Base-by-base conservation (phyloP, 1,140 invertebrate genomes). In the Neelides sp. region DNA sequence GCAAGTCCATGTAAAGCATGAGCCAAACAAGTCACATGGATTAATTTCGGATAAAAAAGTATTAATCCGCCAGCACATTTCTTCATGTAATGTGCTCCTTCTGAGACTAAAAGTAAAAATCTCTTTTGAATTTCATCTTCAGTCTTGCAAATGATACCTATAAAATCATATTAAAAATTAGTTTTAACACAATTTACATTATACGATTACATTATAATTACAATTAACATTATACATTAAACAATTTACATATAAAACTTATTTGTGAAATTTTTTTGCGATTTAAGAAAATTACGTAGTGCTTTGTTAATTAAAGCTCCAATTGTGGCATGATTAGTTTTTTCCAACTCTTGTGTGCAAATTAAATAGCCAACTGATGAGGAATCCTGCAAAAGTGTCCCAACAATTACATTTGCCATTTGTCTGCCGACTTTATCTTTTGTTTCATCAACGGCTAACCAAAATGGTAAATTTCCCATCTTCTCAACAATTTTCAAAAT, bases 1-100 rank as follows among this genome's bases (percentile, higher is more conserved):
- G 62, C 63, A 39, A 69, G 37, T 48, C 60, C 20, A 52, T 70
- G 61, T 36, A 67, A 20, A 50, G 50, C 63, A 52, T 69, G 65
- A 28, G 63, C 66, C n/a, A 68, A 50, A 54, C 66, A 70, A 7
- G 64, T 68, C 1, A 67, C 48, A 40, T 64, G 58, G 35, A 63
- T 32, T 32, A 64, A 46, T 27, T 62, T 55, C 8, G 51, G 48
- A 41, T 59, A 64, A 27, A 58, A 17, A 27, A 61, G 58, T 62
- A 58, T 64, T 15, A 61, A 37, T 22, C 40, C 48, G 17, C 39
- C 40, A 5, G 48, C 58, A 23, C 57, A 42, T 46, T 61, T 63
- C 15, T 46, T 54, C 64, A 66, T 65, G 50, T 65, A 66, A 19
- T 61, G 34, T 23, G 59, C 65, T 23, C 37, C 62, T 55, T 64